phyloP scores from a whole-genome alignment of 35 echinoderm and acorn worm species.

The Lytechinus pictus region DNA sequence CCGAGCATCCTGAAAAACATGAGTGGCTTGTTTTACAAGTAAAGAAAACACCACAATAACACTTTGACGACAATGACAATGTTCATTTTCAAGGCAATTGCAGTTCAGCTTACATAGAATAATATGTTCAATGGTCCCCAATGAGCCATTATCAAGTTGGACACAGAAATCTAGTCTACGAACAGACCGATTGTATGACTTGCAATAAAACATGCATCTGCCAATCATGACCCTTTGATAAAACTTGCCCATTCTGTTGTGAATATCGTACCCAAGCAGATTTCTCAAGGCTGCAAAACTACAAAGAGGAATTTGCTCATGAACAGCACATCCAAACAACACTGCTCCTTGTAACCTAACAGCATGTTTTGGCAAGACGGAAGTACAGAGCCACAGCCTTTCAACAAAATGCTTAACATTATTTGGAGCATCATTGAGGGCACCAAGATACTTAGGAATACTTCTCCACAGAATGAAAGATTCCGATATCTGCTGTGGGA shows the following conservation, averaged over 20 bases:
- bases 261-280: slow-evolving; percentile 33
- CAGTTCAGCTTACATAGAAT: slow-evolving; percentile 16
- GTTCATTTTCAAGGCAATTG: background rate
- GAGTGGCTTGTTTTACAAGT: slow-evolving; percentile 22
- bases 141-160: slow-evolving; percentile 20
- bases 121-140: slow-evolving; percentile 22
- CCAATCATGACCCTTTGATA: slow-evolving; percentile 6
- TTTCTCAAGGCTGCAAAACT: slow-evolving; percentile 16
- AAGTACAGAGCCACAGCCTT: slow-evolving; percentile 8
- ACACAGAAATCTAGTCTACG: slow-evolving; percentile 28
- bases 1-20: slow-evolving; percentile 20
- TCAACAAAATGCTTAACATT: background rate
- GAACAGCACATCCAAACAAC: slow-evolving; percentile 23
- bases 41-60: background rate
- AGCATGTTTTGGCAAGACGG: slow-evolving; percentile 22
- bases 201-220: slow-evolving; percentile 34
- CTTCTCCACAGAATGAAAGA: slow-evolving; percentile 41
- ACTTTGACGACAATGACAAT: slow-evolving; percentile 17
- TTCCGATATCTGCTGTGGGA: slow-evolving; percentile 50
- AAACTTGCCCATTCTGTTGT: background rate
- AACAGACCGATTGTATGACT: slow-evolving; percentile 9
- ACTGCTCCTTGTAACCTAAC: background rate
- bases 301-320: slow-evolving; percentile 29
- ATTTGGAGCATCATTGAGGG: slow-evolving; percentile 6
- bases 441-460: slow-evolving; percentile 32